Base-by-base conservation (phyloP, 2,888 invertebrate genomes). In the Palloptera scutellata region DNA sequence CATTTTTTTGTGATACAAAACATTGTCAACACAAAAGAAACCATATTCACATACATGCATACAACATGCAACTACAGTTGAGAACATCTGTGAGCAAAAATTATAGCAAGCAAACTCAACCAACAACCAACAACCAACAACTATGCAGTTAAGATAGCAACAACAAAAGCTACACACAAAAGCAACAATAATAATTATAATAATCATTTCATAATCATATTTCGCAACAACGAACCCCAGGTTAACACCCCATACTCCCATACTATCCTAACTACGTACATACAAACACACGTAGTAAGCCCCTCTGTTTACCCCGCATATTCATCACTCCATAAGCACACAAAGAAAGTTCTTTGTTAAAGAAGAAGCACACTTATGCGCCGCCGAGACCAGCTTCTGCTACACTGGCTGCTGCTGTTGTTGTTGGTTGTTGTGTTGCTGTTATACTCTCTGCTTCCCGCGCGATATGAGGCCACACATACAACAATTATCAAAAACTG, bases 171-270 rank as follows among this genome's bases (percentile, higher is more conserved):
- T 77, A 78, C 74, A 76, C 65, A 71, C 66, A 72, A 67, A 64
- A 73, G 70, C 69, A 77, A 73, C 72, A 75, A 76, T 77, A 75
- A 78, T 81, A 79, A 80, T 81, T 79, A 80, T 80, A 76, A 81
- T 80, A 79, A 81, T 81, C 77, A 80, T 81, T 81, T 80, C 79
- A 79, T 80, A 81, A 81, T 79, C 81, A 81, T 80, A 80, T 78
- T 80, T 79, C 65, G 59, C 61, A 40, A 75, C 72, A 73, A 68
- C 69, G 69, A 70, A 73, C 71, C 57, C 66, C 66, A 71, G 66
- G 67, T 68, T 64, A 62, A 63, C 66, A 61, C 66, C 59, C 70
- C 62, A 65, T 52, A 55, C 11, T 40, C 5, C 5, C 2, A 2
- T 64, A 41, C 41, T 41, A 30, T 45, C 65, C 41, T 51, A 54